Evolutionary conservation across 2,797 vertebrate genomes (phyloP), one percentile per base, ranked within the genome.

Genomic region (Decapterus maruadsi): DNA sequence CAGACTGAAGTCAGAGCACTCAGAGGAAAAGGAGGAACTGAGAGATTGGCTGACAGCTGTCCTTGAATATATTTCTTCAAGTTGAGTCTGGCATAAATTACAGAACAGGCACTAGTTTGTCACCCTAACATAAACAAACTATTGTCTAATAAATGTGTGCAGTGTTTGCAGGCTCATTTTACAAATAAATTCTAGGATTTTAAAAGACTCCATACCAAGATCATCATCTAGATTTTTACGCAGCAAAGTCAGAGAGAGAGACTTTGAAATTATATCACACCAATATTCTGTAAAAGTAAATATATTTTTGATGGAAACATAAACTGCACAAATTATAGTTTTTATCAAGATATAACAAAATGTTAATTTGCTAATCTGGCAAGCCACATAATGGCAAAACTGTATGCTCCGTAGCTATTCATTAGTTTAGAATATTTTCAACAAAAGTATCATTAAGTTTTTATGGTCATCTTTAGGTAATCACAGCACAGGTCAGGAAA

Each of bases 31-130:
- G 68, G 59, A 84, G 78, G 56, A 72, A 83, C 71, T 87, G 79
- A 88, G 83, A 86, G 73, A 86, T 79, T 78, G 72, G 75, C 86
- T 90, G 90, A 87, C 79, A 89, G 86, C 85, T 91, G 89, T 88
- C 90, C 83, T 84, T 89, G 86, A 90, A 88, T 88, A 83, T 73
- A 81, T 89, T 81, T 82, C 65, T 80, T 84, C 70, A 78, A 83
- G 64, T 77, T 78, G 11, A 81, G 67, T 22, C 42, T 76, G 61
- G 60, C 48, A 65, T 53, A 55, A 74, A 83, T 50, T 70, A 51
- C 45, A 62, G 68, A 62, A 75, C 83, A 64, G 12, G 38, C 57
- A 75, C 20, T 43, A 51, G 73, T 72, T 78, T 81, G 53, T 58
- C 19, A 77, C 2, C 20, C 3, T 26, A 6, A 48, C 11, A 48